Evolutionary conservation across 2,113 vertebrate species (phyloP).

Genomic region (Phylloscopus trochilus): DNA sequence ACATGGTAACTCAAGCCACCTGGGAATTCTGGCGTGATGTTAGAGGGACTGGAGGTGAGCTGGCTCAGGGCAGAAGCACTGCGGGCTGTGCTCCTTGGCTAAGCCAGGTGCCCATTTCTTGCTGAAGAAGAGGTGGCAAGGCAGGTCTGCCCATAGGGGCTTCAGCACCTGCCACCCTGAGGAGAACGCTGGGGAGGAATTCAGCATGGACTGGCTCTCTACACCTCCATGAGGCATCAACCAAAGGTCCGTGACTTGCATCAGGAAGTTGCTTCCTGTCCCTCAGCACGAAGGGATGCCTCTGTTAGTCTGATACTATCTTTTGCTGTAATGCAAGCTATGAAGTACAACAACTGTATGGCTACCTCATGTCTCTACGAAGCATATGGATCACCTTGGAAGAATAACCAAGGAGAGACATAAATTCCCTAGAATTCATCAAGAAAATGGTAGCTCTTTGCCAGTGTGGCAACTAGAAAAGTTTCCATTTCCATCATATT

Average conservation of each 20-base stretch:
- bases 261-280: background rate
- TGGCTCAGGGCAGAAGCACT: background rate
- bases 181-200: accelerated
- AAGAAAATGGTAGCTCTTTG: background rate
- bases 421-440: background rate
- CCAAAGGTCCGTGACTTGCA: background rate
- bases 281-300: background rate
- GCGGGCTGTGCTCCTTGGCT: background rate
- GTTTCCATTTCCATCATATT: background rate
- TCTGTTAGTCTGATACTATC: background rate
- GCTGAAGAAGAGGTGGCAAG: background rate
- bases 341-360: background rate
- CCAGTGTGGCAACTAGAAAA: background rate
- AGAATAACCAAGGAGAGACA: background rate
- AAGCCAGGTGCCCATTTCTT: background rate
- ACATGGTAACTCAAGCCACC: background rate
- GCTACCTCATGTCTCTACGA: background rate
- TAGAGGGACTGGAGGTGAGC: background rate
- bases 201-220: background rate
- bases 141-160: background rate
- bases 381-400: accelerated
- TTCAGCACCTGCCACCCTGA: background rate
- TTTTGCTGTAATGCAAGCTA: background rate
- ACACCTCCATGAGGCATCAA: background rate
- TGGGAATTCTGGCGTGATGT: accelerated